Conservation (phyloP, 1,140 invertebrate genomes). For the Solen grandis region DNA sequence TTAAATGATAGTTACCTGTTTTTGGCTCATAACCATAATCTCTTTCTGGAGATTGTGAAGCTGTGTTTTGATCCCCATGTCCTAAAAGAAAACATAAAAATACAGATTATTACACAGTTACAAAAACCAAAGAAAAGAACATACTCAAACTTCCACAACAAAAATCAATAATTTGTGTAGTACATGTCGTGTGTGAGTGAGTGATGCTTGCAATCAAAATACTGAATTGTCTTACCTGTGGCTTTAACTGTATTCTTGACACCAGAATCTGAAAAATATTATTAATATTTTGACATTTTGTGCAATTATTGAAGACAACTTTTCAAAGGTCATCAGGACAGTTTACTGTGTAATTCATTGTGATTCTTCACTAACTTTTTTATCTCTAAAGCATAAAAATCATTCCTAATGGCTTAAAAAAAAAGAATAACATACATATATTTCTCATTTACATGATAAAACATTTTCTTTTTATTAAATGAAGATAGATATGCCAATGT, state of each 20-base stretch:
- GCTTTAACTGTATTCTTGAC: slow-evolving; percentile 31
- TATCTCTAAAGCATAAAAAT: no score
- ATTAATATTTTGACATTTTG: neutral
- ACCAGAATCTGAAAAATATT: slow-evolving; percentile 44
- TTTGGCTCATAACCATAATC: slow-evolving; percentile 43
- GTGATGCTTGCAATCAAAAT: no score
- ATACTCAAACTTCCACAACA: slow-evolving; percentile 3
- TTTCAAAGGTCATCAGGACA: no score
- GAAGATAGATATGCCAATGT: no score
- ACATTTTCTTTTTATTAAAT: no score
- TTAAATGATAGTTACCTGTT: slow-evolving; percentile 46
- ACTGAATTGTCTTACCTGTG: slow-evolving; percentile 38
- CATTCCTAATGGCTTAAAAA: no score
- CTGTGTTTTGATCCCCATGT: slow-evolving; percentile 19
- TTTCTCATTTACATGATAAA: no score
- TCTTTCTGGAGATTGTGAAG: slow-evolving; percentile 45
- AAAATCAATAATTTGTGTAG: neutral
- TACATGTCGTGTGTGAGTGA: neutral
- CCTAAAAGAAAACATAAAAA: slow-evolving; percentile 38
- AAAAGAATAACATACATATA: no score
- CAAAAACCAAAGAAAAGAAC: no score
- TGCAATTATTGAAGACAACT: slow-evolving; percentile 5
- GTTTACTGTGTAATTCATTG: no score
- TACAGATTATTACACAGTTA: no score
- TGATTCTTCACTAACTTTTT: no score